A percentile compares a stretch with the other conserved stretches of the same genome.
These are phyloP conservation scores for Cataglyphis rosenhaueri DNA, from an alignment of 2,888 invertebrate genomes.

Conservation along the genomic window DNA sequence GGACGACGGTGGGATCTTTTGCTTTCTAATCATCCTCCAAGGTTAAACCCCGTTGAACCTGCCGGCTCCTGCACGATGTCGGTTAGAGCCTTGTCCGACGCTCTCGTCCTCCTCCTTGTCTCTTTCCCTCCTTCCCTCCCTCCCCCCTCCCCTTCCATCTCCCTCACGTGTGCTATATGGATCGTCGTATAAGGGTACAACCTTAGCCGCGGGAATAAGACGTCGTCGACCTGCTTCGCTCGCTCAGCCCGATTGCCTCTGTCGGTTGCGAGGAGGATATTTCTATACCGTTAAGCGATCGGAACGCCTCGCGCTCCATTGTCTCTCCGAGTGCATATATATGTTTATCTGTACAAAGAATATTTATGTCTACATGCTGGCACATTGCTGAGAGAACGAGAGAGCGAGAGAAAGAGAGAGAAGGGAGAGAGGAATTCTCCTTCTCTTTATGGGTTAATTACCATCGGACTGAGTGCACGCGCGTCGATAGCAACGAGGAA, in stretches of 20 bases:
- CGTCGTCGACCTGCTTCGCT: constrained; percentile 73
- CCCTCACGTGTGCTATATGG: constrained; percentile 62
- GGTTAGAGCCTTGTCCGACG: constrained; percentile 62
- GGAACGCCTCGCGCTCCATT: constrained; percentile 76
- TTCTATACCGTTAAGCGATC: constrained; percentile 77
- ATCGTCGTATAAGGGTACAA: constrained; percentile 73
- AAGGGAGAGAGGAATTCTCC: constrained; percentile 57
- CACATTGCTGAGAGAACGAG: neutral
- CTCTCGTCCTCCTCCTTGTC: constrained; percentile 12
- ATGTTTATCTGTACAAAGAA: constrained; percentile 47
- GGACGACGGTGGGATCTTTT: constrained; percentile 80
- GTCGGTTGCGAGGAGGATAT: constrained; percentile 68
- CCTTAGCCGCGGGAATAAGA: constrained; percentile 74
- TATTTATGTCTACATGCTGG: constrained; percentile 22
- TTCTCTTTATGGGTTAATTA: constrained; percentile 75
- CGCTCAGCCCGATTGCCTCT: constrained; percentile 69
- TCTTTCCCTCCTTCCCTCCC: neutral
- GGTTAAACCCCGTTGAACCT: constrained; percentile 83
- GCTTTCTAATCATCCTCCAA: constrained; percentile 85
- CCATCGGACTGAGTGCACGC: constrained; percentile 57
- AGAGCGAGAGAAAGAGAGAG: constrained; percentile 49
- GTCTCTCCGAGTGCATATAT: constrained; percentile 63
- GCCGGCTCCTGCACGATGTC: constrained; percentile 73
- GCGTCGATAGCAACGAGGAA: constrained; percentile 55
- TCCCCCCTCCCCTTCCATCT: neutral